phyloP scores from a whole-genome alignment of 2,888 invertebrate species.

The Galerucella pusilla region DNA sequence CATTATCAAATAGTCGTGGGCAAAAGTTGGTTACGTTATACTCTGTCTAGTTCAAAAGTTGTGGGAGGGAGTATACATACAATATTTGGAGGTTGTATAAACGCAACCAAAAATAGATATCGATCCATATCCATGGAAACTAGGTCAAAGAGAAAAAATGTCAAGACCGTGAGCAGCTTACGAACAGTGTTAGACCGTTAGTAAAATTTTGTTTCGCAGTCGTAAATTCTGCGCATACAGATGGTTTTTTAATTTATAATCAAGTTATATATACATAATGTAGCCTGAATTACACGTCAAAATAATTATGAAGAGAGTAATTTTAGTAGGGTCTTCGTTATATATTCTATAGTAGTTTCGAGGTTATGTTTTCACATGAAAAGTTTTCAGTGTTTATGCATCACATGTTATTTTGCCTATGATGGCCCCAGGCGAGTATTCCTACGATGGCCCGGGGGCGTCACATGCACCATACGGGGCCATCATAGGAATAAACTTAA shows the following conservation, averaged over 20 bases:
- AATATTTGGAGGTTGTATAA: constrained; percentile 26
- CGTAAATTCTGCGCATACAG: constrained; percentile 7
- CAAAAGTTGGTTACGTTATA: constrained; percentile 5
- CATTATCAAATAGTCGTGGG: neutral
- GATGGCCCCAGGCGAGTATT: too few relatives aligned
- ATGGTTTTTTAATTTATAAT: constrained; percentile 8
- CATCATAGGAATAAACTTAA: too few relatives aligned
- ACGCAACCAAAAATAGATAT: constrained; percentile 31
- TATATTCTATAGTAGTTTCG: too few relatives aligned
- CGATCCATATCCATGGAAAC: constrained; percentile 28
- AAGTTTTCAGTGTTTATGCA: too few relatives aligned
- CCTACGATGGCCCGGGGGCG: too few relatives aligned
- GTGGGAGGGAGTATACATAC: constrained; percentile 16
- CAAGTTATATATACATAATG: neutral
- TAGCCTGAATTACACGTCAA: constrained; percentile 20
- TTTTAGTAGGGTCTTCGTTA: too few relatives aligned
- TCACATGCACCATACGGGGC: too few relatives aligned
- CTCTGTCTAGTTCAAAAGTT: constrained; percentile 24
- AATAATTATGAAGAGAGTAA: neutral
- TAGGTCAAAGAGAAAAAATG: constrained; percentile 34
- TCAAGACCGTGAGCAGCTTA: constrained; percentile 21
- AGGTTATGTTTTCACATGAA: too few relatives aligned
- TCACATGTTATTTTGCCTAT: too few relatives aligned
- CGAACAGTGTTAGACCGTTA: constrained; percentile 10
- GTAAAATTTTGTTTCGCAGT: constrained; percentile 18